A percentile compares a stretch with the other conserved stretches of the same genome.
These are phyloP conservation scores for Mohoua ochrocephala DNA, from an alignment of 2,113 vertebrate genomes.

Conservation along the genomic window DNA sequence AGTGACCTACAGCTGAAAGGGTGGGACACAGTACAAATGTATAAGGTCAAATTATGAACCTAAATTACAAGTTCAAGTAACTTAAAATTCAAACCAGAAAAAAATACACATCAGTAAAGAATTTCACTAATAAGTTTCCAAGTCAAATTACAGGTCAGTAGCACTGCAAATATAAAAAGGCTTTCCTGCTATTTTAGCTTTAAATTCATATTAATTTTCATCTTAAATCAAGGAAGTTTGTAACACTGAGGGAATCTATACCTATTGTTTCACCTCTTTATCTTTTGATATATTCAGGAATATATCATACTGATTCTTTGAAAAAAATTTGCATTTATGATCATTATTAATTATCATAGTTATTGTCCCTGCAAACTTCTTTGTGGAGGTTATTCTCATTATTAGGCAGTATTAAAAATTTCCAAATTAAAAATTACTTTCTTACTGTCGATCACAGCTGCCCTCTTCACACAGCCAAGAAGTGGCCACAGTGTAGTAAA, in stretches of 20 bases:
- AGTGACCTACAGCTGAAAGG: not conserved
- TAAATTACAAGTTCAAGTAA: not conserved
- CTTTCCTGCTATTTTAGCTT: not conserved
- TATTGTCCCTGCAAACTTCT: not conserved
- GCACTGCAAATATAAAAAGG: not conserved
- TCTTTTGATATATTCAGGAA: not conserved
- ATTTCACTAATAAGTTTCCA: not conserved
- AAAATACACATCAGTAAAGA: not conserved
- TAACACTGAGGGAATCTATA: not conserved
- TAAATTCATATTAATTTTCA: not conserved
- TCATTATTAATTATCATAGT: accelerated
- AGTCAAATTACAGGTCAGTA: not conserved
- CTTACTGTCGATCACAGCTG: not conserved
- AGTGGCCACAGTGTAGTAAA: not conserved
- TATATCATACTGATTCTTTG: not conserved
- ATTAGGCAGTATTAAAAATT: not conserved
- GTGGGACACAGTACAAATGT: not conserved
- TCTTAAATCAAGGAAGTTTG: not conserved
- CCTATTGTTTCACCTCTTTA: not conserved
- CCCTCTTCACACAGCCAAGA: not conserved
- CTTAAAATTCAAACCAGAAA: not conserved
- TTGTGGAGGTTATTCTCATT: not conserved
- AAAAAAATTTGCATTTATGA: not conserved
- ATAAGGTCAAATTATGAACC: not conserved
- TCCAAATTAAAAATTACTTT: not conserved